Base-by-base conservation (phyloP, 2,888 invertebrate species). In the Orchestes rusci region DNA sequence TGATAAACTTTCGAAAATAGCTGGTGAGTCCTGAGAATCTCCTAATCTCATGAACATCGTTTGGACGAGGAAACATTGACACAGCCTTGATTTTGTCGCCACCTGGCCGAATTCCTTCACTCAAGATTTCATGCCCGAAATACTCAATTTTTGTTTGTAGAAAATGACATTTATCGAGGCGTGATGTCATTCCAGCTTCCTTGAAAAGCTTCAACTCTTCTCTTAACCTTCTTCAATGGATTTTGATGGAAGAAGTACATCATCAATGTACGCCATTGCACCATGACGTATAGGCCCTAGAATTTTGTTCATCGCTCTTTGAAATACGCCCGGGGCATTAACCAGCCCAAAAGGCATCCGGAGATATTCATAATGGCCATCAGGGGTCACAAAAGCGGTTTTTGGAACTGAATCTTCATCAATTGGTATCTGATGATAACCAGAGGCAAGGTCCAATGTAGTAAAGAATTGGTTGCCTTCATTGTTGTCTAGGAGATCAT, bases 381-480 rank as follows among this genome's bases (percentile, higher is more conserved):
- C 61, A 0, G 59, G 60, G 4, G 60, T 64, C 3, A 56, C 51
- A 35, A 61, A 59, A 1, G 58, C 64, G 1, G 61, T 66, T 32
- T 59, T 59, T 3, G 48, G 45, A 4, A 57, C 54, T 18, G 59
- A 58, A 4, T 51, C 47, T 36, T 56, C 49, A 3, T 39, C 45
- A 17, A 65, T 44, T 15, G 53, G 55, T 13, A 65, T 58, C 29
- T 64, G 65, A 36, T 58, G 53, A 50, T 59, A 59, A 1, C 61
- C 65, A 0, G 45, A 41, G 3, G 55, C 54, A 39, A 62, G 33
- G 45, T 66, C 63, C 3, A 66, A 36, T 2, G 47, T 51, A 5
- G 60, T 58, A 30, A 55, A 66, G 36, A 48, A 57, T 19, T 40
- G 48, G 15, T 54, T 53, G 5, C 54, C 55, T 3, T 50, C 39